A percentile compares a stretch with the other conserved stretches of the same genome.
These are phyloP conservation scores for Lamproptera curius DNA, from an alignment of 2,888 invertebrate species.

Conservation along the genomic window DNA sequence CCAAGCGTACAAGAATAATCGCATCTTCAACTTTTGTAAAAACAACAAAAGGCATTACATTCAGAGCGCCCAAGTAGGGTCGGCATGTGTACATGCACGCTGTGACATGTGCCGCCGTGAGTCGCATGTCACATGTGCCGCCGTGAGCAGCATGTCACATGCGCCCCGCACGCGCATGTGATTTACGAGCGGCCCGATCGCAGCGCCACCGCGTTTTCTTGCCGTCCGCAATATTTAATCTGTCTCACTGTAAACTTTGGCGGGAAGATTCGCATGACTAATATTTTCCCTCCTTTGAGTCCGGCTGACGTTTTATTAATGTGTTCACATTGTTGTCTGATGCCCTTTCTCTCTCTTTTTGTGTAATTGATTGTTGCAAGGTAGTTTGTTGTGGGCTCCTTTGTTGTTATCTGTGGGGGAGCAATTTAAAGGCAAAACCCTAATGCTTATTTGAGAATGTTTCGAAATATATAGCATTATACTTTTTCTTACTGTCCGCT, in stretches of 20 bases:
- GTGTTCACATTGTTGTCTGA: not conserved
- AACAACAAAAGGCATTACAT: not conserved
- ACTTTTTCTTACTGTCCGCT: not conserved
- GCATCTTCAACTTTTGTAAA: not conserved
- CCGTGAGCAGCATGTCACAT: conserved; percentile 30
- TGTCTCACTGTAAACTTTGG: conserved; percentile 32
- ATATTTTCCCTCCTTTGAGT: conserved; percentile 6
- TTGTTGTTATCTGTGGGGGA: too few relatives aligned
- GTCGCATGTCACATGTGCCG: conserved; percentile 22
- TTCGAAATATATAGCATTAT: too few relatives aligned
- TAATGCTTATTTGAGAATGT: too few relatives aligned
- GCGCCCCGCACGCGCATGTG: conserved; percentile 42
- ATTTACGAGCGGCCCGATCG: conserved; percentile 33
- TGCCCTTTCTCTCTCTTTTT: not conserved
- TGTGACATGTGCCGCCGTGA: conserved; percentile 23
- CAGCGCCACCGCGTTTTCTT: conserved; percentile 36
- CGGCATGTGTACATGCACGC: conserved; percentile 8
- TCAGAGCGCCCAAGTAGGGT: not conserved
- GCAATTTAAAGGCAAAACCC: too few relatives aligned
- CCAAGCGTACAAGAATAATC: too few relatives aligned
- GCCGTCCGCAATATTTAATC: conserved; percentile 32
- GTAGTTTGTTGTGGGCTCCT: not conserved
- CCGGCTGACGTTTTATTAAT: conserved; percentile 1
- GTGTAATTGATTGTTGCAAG: not conserved
- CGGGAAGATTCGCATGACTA: conserved; percentile 14